Evolutionary conservation across 2,797 vertebrate genomes (phyloP).

Genomic region (Galaxias olidus): DNA sequence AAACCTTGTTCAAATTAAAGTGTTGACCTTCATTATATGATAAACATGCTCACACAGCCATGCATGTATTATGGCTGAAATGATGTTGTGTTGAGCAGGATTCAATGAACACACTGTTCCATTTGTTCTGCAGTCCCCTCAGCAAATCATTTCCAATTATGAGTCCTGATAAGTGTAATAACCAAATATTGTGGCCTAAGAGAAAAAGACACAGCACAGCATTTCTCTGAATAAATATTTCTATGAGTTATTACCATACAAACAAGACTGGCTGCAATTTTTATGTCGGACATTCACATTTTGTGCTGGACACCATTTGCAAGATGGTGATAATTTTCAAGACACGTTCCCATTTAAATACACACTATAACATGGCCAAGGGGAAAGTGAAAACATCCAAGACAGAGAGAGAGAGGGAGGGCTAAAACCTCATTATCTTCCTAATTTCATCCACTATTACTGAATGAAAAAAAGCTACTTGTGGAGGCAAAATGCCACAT

Average conservation of each 20-base stretch:
- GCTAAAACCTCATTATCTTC: no score
- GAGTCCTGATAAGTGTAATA: constrained; percentile 18
- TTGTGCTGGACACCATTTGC: constrained; percentile 1
- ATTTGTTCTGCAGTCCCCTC: constrained; percentile 16
- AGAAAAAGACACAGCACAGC: constrained; percentile 13
- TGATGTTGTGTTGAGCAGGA: neutral
- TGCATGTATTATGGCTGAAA: constrained; percentile 8
- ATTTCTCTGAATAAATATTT: constrained; percentile 18
- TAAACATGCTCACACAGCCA: constrained; percentile 13
- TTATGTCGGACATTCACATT: constrained; percentile 1
- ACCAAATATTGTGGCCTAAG: constrained; percentile 7
- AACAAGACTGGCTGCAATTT: constrained; percentile 34
- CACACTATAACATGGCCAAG: neutral
- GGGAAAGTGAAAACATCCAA: neutral
- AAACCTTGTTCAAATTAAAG: constrained; percentile 13
- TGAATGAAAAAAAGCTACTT: no score
- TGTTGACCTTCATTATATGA: constrained; percentile 16
- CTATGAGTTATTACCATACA: constrained; percentile 28
- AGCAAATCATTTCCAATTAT: constrained; percentile 22
- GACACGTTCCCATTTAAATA: constrained; percentile 4
- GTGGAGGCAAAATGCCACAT: no score
- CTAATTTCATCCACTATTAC: no score
- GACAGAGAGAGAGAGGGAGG: neutral
- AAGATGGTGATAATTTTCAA: constrained; percentile 11
- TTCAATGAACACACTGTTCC: constrained; percentile 14